Conservation (phyloP, 2,113 vertebrate genomes). For the Microtus pennsylvanicus region DNA sequence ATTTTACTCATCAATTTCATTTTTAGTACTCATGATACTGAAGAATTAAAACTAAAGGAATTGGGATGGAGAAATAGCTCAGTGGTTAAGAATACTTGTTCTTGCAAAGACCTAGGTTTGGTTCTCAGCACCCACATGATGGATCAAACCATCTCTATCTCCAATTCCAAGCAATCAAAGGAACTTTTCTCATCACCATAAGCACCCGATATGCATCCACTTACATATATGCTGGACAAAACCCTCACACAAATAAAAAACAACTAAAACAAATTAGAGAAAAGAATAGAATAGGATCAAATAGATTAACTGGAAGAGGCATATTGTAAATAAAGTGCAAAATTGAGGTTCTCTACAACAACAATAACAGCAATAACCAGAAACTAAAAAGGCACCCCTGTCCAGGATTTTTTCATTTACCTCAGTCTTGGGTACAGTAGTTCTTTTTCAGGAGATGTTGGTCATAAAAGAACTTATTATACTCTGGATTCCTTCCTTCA, state of each 20-base stretch:
- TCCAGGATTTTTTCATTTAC: not conserved
- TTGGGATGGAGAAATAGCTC: not conserved
- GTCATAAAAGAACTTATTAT: too few relatives aligned
- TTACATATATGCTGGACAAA: not conserved
- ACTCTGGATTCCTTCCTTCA: too few relatives aligned
- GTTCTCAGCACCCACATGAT: too few relatives aligned
- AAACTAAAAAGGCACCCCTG: not conserved
- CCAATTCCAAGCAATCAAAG: not conserved
- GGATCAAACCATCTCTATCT: not conserved
- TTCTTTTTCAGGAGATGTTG: not conserved
- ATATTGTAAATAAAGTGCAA: not conserved
- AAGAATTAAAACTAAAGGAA: not conserved
- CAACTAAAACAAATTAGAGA: not conserved
- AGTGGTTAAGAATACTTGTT: not conserved
- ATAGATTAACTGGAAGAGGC: not conserved
- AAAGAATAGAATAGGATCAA: not conserved
- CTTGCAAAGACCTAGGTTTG: not conserved
- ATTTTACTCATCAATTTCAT: not conserved
- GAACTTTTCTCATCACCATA: not conserved
- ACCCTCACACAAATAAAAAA: not conserved
- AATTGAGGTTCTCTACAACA: not conserved
- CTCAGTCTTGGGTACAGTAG: not conserved
- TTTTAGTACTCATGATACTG: not conserved
- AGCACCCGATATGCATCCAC: accelerated
- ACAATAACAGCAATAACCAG: not conserved